A percentile compares a stretch with the other conserved stretches of the same genome.
These are phyloP conservation scores for Diabrotica balteata DNA, from an alignment of 2,888 invertebrate species.

Conservation along the genomic window DNA sequence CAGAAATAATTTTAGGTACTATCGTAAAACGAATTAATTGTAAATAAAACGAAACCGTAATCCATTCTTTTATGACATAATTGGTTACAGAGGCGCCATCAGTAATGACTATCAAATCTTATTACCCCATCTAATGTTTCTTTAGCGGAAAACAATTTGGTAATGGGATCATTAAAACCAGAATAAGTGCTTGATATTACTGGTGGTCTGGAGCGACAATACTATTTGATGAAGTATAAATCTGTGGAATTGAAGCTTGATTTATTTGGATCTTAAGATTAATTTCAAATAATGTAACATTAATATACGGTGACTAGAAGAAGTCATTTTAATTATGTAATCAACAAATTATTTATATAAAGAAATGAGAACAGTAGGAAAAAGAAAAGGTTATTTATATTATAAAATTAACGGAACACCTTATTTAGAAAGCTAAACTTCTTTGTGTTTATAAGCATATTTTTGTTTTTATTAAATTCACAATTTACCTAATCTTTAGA, in stretches of 20 bases:
- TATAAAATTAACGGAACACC: no score
- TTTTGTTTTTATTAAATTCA: no score
- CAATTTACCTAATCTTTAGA: no score
- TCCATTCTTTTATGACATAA: conserved; percentile 27
- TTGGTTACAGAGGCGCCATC: conserved; percentile 23
- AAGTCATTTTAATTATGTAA: no score
- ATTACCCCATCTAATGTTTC: conserved; percentile 26
- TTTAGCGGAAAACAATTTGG: conserved; percentile 23
- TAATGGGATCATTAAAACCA: conserved; percentile 23
- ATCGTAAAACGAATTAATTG: conserved; percentile 18
- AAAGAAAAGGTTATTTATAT: no score
- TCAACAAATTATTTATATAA: no score
- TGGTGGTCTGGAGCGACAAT: not conserved
- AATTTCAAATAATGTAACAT: no score
- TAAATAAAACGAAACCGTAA: conserved; percentile 22
- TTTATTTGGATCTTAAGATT: no score
- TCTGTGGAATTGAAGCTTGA: not conserved
- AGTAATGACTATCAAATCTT: conserved; percentile 26
- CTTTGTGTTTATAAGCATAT: no score
- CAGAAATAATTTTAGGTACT: not conserved
- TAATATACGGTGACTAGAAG: no score
- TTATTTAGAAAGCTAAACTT: no score
- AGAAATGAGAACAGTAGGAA: no score
- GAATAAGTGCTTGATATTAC: conserved; percentile 8
- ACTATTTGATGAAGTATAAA: conserved; percentile 1